A percentile compares a stretch with the other conserved stretches of the same genome.
Conservation (phyloP, 2,888 invertebrate species). For the Lordiphosa andalusiaca region DNA sequence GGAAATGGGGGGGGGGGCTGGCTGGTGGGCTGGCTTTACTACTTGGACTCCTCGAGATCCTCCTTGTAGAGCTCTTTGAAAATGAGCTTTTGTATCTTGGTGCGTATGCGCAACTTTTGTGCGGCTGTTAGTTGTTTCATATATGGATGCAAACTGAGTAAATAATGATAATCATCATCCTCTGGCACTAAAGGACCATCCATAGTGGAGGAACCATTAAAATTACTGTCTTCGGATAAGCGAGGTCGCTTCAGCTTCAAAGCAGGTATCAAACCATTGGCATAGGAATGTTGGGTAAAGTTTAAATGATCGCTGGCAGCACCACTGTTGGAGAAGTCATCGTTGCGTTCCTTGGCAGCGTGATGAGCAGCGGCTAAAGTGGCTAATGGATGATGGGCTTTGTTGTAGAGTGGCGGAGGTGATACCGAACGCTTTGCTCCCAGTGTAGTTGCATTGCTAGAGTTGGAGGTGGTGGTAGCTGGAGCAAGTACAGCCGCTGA, state of each 20-base stretch:
- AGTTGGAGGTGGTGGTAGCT: conserved; percentile 52
- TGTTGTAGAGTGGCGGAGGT: conserved; percentile 77
- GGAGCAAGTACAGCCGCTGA: conserved; percentile 51
- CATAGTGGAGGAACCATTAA: conserved; percentile 79
- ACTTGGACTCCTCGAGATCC: conserved; percentile 79
- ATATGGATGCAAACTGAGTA: conserved; percentile 80
- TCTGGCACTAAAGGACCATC: conserved; percentile 76
- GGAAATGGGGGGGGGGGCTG: conserved; percentile 12
- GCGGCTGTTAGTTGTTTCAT: conserved; percentile 79
- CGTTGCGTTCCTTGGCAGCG: conserved; percentile 56
- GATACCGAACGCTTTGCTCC: conserved; percentile 72
- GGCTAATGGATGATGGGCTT: conserved; percentile 76
- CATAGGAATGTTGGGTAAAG: conserved; percentile 76
- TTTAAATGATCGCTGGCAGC: conserved; percentile 65
- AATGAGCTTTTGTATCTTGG: conserved; percentile 80
- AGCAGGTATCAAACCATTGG: conserved; percentile 77
- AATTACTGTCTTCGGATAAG: conserved; percentile 78
- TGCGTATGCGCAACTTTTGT: conserved; percentile 79
- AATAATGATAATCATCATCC: conserved; percentile 80
- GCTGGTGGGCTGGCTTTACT: conserved; percentile 25
- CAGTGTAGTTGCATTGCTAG: conserved; percentile 39
- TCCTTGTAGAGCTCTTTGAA: conserved; percentile 80
- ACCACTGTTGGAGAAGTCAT: conserved; percentile 55
- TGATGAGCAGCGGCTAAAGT: conserved; percentile 50
- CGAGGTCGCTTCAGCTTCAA: conserved; percentile 78